These are phyloP conservation scores for Anoplius nigerrimus DNA, from an alignment of 2,888 invertebrate genomes.

Conservation along the genomic window DNA sequence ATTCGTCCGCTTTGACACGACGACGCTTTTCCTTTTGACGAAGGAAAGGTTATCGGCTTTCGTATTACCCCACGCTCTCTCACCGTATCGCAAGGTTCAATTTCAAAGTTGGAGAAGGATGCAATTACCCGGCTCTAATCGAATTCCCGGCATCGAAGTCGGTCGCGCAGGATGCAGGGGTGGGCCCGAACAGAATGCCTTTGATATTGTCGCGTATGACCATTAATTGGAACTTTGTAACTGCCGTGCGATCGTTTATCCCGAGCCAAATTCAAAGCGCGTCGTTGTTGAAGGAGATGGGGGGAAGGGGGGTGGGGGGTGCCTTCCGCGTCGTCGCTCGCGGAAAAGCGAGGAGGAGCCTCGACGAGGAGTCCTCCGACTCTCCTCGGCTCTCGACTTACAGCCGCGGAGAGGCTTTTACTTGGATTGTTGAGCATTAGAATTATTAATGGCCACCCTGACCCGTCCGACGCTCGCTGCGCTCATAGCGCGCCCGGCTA, in stretches of 20 bases:
- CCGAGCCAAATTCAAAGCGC: background rate
- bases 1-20: too few relatives aligned
- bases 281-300: background rate
- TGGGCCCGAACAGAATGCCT: slow-evolving; percentile 15
- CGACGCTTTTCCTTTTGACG: background rate
- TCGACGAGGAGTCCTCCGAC: background rate
- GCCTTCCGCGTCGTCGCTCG: too few relatives aligned
- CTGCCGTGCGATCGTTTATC: background rate
- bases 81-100: background rate
- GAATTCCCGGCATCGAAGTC: slow-evolving; percentile 16
- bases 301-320: too few relatives aligned
- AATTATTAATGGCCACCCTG: slow-evolving; percentile 29
- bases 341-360: background rate
- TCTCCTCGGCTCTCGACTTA: slow-evolving; percentile 10
- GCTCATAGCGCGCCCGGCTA: background rate
- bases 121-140: slow-evolving; percentile 18
- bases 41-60: too few relatives aligned
- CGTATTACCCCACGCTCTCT: background rate
- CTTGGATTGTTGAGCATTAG: slow-evolving; percentile 34
- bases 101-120: slow-evolving; percentile 9
- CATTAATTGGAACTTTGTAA: slow-evolving; percentile 9
- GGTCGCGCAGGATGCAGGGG: background rate
- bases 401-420: slow-evolving; percentile 23
- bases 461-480: slow-evolving; percentile 13
- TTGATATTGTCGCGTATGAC: slow-evolving; percentile 13